Evolutionary conservation across 1,140 invertebrate species (phyloP).

Genomic region (Caenorhabditis tropicalis): DNA sequence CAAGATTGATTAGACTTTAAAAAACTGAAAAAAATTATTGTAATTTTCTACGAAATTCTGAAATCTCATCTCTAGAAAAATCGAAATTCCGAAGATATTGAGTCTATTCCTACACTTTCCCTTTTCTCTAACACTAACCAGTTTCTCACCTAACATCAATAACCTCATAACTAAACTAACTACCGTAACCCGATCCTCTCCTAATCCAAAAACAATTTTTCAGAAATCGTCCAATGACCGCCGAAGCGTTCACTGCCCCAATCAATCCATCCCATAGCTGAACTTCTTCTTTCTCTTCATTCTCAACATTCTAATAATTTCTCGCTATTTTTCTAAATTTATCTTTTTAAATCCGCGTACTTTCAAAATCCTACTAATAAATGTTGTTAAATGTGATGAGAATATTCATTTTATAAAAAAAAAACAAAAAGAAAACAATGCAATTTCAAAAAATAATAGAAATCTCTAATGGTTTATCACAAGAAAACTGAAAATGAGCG

Average conservation of each 20-base stretch:
- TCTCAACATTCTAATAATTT: too few species aligned
- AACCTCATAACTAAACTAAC: background rate
- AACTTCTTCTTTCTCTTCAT: slow-evolving; percentile 10
- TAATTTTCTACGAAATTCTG: too few species aligned
- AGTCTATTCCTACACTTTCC: too few species aligned
- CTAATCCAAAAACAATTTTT: slow-evolving; percentile 51
- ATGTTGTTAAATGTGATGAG: background rate
- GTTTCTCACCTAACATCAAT: too few species aligned
- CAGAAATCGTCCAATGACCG: slow-evolving; percentile 69
- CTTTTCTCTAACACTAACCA: too few species aligned
- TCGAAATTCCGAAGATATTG: too few species aligned
- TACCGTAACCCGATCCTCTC: slow-evolving; percentile 1
- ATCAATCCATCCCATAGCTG: slow-evolving; percentile 68
- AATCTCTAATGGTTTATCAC: slow-evolving; percentile 3
- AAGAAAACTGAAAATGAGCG: slow-evolving; percentile 21
- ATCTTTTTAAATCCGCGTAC: background rate
- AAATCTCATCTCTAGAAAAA: too few species aligned
- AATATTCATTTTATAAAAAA: background rate
- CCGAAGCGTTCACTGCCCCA: slow-evolving; percentile 68
- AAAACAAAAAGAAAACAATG: background rate
- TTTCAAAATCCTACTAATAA: slow-evolving; percentile 26
- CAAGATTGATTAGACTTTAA: too few species aligned
- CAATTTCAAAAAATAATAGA: background rate
- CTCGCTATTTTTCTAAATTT: background rate
- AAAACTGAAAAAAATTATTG: too few species aligned